These are phyloP conservation scores for Chloromyia formosa DNA, from an alignment of 2,888 invertebrate species.

Conservation along the genomic window DNA sequence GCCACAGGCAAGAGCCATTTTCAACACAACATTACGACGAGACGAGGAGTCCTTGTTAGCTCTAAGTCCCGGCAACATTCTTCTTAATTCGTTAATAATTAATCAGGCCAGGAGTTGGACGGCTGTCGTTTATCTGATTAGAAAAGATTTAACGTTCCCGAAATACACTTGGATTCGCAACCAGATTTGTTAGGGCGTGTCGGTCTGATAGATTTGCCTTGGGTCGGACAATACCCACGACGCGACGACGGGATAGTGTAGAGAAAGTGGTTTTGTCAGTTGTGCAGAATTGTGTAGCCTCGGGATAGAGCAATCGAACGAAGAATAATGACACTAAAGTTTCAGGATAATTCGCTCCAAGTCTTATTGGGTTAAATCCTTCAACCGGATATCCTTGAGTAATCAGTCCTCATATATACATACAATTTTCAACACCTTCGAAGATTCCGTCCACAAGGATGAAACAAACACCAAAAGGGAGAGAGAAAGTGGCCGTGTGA, in stretches of 20 bases:
- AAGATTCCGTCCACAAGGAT: background rate
- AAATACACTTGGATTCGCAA: constrained; percentile 27
- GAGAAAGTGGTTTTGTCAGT: constrained; percentile 1
- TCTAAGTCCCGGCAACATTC: constrained; percentile 6
- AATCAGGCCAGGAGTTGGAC: constrained; percentile 42
- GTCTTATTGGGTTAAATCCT: constrained; percentile 16
- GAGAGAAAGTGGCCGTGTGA: constrained; percentile 37
- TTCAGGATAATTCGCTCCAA: constrained; percentile 7
- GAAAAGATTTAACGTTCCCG: constrained; percentile 48
- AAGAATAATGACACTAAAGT: constrained; percentile 37
- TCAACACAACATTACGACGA: constrained; percentile 45
- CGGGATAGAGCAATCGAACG: background rate
- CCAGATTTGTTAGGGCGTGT: constrained; percentile 21
- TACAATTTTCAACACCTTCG: constrained; percentile 20
- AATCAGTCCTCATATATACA: background rate
- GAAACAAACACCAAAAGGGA: background rate
- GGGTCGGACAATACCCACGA: too few species aligned
- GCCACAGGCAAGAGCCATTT: constrained; percentile 36
- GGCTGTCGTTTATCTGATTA: constrained; percentile 47
- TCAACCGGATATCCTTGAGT: background rate
- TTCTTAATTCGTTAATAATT: constrained; percentile 50
- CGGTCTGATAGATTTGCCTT: constrained; percentile 46
- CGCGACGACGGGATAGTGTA: background rate
- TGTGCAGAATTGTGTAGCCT: constrained; percentile 1
- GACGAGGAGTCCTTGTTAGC: background rate